Conservation (phyloP, 2,888 invertebrate species). For the Halictus ligatus region DNA sequence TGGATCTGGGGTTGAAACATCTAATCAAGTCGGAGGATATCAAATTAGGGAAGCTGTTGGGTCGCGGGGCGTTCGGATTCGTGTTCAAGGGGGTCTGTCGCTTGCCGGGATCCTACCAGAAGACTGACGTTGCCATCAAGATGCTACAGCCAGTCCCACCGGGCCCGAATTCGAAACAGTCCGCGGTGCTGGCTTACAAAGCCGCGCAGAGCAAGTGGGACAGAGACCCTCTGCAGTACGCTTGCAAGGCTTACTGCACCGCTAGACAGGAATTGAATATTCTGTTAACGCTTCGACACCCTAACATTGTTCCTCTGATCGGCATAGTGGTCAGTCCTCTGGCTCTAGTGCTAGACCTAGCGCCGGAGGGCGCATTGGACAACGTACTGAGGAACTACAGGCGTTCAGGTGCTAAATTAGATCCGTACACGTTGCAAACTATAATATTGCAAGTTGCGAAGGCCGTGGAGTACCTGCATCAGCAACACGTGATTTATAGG, state of each 20-base stretch:
- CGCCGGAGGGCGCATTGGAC: constrained; percentile 96
- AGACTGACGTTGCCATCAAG: constrained; percentile 95
- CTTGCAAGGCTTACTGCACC: constrained; percentile 98
- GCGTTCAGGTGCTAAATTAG: constrained; percentile 92
- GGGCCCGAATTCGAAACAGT: constrained; percentile 88
- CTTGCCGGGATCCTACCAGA: constrained; percentile 86
- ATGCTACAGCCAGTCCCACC: constrained; percentile 98
- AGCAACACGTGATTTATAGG: constrained; percentile 95
- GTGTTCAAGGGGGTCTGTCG: constrained; percentile 94
- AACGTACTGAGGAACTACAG: constrained; percentile 93
- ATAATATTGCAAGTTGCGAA: constrained; percentile 96
- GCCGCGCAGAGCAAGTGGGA: constrained; percentile 95
- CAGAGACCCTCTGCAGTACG: constrained; percentile 95
- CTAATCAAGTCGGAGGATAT: constrained; percentile 94
- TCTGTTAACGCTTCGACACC: constrained; percentile 92
- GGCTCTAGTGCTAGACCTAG: constrained; percentile 94
- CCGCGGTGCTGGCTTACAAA: constrained; percentile 87
- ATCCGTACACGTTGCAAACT: constrained; percentile 92
- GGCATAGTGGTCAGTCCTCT: constrained; percentile 96
- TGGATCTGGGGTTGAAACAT: constrained; percentile 93
- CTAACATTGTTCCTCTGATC: constrained; percentile 96
- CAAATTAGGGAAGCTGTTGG: constrained; percentile 90
- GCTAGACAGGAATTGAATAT: constrained; percentile 97
- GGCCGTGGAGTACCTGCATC: constrained; percentile 97
- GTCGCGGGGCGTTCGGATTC: constrained; percentile 99